Evolutionary conservation across 1,140 invertebrate species (phyloP).

Genomic region (Bombus picipes): DNA sequence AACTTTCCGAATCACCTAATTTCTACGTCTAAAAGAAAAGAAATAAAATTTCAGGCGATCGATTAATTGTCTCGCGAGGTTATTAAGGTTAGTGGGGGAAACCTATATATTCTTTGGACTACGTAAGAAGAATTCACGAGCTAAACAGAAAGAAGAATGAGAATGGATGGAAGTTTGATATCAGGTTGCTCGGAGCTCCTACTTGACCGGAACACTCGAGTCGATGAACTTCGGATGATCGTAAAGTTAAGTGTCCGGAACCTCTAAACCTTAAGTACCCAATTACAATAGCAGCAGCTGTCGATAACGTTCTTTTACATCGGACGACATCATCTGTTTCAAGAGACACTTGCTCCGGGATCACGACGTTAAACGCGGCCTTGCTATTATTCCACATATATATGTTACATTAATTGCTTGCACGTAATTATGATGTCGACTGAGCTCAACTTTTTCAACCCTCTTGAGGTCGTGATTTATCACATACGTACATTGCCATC

Average conservation of each 20-base stretch:
- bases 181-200: conserved; percentile 25
- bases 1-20: too few relatives aligned
- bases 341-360: conserved; percentile 5
- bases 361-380: not conserved
- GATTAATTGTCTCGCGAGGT: not conserved
- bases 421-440: not conserved
- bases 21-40: not conserved
- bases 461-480: not conserved
- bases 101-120: not conserved
- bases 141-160: not conserved
- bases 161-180: conserved; percentile 7
- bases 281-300: conserved; percentile 51
- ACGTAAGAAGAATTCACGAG: not conserved
- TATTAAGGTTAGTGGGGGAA: not conserved
- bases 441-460: not conserved
- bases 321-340: not conserved
- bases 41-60: not conserved
- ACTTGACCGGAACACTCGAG: conserved; percentile 49
- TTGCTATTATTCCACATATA: not conserved
- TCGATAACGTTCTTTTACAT: conserved; percentile 40
- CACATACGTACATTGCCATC: not conserved
- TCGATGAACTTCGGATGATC: conserved; percentile 48
- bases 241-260: conserved; percentile 51
- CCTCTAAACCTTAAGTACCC: conserved; percentile 43
- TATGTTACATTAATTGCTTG: not conserved